Percentiles rank a stretch among this genome's conserved stretches.
These are phyloP conservation scores for Eupithecia abbreviata DNA, from an alignment of 2,888 invertebrate species.

Conservation along the genomic window DNA sequence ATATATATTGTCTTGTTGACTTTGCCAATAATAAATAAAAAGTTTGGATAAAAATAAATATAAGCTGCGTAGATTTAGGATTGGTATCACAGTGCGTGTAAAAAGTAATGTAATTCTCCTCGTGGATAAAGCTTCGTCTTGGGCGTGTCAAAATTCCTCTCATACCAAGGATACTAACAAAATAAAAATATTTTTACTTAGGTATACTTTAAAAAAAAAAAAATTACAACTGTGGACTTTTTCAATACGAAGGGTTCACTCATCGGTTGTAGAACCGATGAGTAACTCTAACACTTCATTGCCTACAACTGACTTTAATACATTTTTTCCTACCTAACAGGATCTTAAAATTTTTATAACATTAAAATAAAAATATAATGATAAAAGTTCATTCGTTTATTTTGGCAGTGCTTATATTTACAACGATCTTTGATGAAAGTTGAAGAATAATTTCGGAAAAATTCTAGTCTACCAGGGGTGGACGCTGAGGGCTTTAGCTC, in stretches of 20 bases:
- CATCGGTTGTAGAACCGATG: no score
- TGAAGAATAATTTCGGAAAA: not conserved
- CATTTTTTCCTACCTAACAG: not conserved
- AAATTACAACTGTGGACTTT: no score
- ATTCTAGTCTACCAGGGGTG: conserved; percentile 48
- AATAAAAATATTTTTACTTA: no score
- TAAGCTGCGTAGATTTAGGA: no score
- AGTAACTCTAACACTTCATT: no score
- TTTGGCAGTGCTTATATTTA: conserved; percentile 11
- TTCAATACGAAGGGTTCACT: no score
- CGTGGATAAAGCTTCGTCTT: not conserved
- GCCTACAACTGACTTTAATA: no score
- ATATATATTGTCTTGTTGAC: no score
- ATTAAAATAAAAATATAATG: not conserved
- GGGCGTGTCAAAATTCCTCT: not conserved
- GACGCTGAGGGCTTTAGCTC: conserved; percentile 53
- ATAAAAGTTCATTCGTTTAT: not conserved
- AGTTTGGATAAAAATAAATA: no score
- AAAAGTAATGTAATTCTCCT: not conserved
- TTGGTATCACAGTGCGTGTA: not conserved
- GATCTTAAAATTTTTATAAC: not conserved
- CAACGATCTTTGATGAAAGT: not conserved
- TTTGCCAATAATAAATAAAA: no score
- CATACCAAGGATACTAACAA: not conserved
- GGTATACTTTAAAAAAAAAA: no score